Evolutionary conservation across 2,797 vertebrate genomes (phyloP).

Genomic region (Nannoperca australis): DNA sequence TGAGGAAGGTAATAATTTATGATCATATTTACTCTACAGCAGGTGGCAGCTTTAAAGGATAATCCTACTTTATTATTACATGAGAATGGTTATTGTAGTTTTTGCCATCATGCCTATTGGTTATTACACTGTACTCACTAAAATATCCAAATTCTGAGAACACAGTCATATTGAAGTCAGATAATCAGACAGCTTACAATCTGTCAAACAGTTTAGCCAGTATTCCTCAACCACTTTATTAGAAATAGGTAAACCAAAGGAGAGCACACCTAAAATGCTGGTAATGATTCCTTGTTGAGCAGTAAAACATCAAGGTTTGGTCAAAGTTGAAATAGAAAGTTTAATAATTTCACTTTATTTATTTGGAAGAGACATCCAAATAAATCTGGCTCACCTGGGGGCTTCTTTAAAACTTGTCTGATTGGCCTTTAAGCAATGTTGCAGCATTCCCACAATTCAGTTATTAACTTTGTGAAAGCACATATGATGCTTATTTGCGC

Average conservation of each 20-base stretch:
- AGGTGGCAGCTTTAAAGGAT: constrained; percentile 42
- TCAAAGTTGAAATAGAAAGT: not conserved
- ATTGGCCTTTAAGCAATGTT: not conserved
- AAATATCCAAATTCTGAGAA: not conserved
- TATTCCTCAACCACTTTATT: not conserved
- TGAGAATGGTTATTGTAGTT: constrained; percentile 12
- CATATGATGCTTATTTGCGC: not conserved
- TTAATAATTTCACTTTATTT: not conserved
- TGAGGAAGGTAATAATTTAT: constrained; percentile 38
- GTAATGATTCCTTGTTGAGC: not conserved
- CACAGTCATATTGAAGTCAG: not conserved
- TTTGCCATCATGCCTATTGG: constrained; percentile 2
- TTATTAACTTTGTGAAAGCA: not conserved
- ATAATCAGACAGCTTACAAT: not conserved
- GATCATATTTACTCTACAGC: constrained; percentile 23
- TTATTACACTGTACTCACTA: not conserved
- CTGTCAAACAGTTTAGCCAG: not conserved
- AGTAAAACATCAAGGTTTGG: no score
- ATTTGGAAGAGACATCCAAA: no score
- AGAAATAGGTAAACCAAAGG: not conserved
- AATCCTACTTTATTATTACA: constrained; percentile 35
- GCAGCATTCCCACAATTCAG: not conserved
- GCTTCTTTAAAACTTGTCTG: no score
- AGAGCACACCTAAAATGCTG: not conserved
- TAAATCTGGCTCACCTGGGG: no score